Percentiles rank a stretch among this genome's conserved stretches.
phyloP scores from a whole-genome alignment of 2,113 vertebrate species.

The Phyllostomus discolor region DNA sequence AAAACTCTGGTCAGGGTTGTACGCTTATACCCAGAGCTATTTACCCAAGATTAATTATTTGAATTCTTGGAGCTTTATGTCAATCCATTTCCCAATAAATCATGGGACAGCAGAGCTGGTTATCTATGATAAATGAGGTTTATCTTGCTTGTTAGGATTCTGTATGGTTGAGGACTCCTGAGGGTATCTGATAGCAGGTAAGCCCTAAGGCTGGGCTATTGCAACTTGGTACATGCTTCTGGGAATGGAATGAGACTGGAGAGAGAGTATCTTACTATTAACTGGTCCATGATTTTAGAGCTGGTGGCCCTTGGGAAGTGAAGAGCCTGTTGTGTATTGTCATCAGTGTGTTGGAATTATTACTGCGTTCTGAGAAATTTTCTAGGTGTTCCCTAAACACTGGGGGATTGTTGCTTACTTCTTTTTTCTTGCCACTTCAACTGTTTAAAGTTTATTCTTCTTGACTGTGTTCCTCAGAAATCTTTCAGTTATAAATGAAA shows the following conservation, averaged over 20 bases:
- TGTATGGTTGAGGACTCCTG: conserved; percentile 2
- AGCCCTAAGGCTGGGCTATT: not conserved
- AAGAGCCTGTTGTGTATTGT: not conserved
- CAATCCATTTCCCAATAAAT: conserved; percentile 4
- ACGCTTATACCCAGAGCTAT: not conserved
- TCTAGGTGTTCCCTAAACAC: not conserved
- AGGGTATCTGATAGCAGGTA: not conserved
- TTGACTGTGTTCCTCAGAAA: not conserved
- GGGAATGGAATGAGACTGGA: not conserved
- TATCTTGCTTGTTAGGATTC: conserved; percentile 3
- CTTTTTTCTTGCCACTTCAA: not conserved
- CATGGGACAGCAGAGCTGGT: not conserved
- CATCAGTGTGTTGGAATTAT: conserved; percentile 27
- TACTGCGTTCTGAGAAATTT: not conserved
- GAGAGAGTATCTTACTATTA: not conserved
- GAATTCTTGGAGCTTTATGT: not conserved
- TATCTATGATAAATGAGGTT: not conserved
- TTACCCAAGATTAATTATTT: not conserved
- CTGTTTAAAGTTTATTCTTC: conserved; percentile 5
- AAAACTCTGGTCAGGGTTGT: not conserved
- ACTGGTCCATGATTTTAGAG: not conserved
- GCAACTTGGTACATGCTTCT: not conserved
- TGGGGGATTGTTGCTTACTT: not conserved
- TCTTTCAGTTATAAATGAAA: not conserved
- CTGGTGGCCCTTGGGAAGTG: not conserved